A percentile compares a stretch with the other conserved stretches of the same genome.
Evolutionary conservation across 2,888 invertebrate species (phyloP).

Genomic region (Epiblema foenella): DNA sequence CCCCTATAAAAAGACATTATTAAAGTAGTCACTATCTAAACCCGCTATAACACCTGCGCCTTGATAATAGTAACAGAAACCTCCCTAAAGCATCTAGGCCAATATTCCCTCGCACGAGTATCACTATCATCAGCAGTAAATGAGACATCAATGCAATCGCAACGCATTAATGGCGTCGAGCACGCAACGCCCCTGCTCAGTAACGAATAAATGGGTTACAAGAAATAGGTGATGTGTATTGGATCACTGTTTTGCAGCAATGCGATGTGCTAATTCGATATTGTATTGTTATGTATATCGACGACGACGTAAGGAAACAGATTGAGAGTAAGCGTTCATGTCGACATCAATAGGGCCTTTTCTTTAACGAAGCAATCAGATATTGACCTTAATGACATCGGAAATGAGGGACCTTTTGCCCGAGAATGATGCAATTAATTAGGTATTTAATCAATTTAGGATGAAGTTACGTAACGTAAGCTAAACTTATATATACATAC

Average conservation of each 20-base stretch:
- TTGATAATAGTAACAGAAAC: not conserved
- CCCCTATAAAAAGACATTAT: too few relatives aligned
- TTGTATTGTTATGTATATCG: not conserved
- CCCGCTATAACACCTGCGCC: not conserved
- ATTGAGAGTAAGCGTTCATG: too few relatives aligned
- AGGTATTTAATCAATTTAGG: too few relatives aligned
- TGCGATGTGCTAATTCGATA: not conserved
- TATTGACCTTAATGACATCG: too few relatives aligned
- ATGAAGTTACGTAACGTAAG: too few relatives aligned
- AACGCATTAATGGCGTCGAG: slow-evolving; percentile 48
- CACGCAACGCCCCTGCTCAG: slow-evolving; percentile 50
- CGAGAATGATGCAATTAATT: too few relatives aligned
- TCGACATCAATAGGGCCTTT: too few relatives aligned
- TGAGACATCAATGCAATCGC: slow-evolving; percentile 55
- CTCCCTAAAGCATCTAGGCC: slow-evolving; percentile 1
- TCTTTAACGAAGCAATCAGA: too few relatives aligned
- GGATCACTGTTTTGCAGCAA: slow-evolving; percentile 7
- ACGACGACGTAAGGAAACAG: not conserved
- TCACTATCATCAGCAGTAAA: slow-evolving; percentile 45
- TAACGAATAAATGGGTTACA: slow-evolving; percentile 31
- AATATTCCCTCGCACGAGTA: slow-evolving; percentile 16
- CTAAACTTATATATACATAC: too few relatives aligned
- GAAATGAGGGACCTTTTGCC: too few relatives aligned
- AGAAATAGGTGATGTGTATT: slow-evolving; percentile 9
- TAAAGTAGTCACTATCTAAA: too few relatives aligned